These are phyloP conservation scores for Epinephelus cyanopodus DNA, from an alignment of 2,113 vertebrate genomes.

Conservation along the genomic window DNA sequence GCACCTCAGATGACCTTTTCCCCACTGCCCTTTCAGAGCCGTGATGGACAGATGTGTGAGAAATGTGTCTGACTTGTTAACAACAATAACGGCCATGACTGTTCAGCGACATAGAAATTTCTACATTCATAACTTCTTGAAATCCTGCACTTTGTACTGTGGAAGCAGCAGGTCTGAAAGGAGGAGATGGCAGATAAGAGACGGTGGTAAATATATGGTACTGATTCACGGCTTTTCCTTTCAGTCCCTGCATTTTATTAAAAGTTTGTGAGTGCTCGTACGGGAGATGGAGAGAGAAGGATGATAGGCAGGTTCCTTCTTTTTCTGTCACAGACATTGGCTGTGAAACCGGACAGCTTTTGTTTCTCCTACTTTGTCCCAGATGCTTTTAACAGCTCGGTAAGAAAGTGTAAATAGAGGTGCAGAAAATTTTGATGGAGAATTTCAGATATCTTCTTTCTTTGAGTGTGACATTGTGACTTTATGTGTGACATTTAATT, in stretches of 20 bases:
- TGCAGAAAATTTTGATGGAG: background rate
- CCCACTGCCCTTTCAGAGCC: background rate
- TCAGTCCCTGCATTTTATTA: background rate
- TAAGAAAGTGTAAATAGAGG: background rate
- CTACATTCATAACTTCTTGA: background rate
- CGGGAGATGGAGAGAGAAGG: background rate
- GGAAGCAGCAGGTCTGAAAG: background rate
- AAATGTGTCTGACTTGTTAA: slow-evolving; percentile 18
- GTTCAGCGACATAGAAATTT: background rate
- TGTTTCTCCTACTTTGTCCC: background rate
- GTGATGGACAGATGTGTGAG: background rate
- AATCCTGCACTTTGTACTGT: background rate
- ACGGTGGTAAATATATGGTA: background rate
- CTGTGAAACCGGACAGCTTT: slow-evolving; percentile 8
- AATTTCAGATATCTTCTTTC: background rate
- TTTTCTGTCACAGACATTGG: background rate
- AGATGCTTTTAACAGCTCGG: background rate
- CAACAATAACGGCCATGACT: slow-evolving; percentile 3
- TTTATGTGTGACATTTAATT: slow-evolving; percentile 1
- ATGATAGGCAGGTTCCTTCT: background rate
- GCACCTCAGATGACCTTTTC: slow-evolving; percentile 18
- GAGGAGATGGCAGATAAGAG: background rate
- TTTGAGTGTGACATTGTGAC: too few species aligned
- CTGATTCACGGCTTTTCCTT: slow-evolving; percentile 9
- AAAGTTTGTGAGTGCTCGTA: background rate